Evolutionary conservation across 2,797 vertebrate species (phyloP), one percentile per base, ranked within the genome.

Genomic region (Pelochelys cantorii): DNA sequence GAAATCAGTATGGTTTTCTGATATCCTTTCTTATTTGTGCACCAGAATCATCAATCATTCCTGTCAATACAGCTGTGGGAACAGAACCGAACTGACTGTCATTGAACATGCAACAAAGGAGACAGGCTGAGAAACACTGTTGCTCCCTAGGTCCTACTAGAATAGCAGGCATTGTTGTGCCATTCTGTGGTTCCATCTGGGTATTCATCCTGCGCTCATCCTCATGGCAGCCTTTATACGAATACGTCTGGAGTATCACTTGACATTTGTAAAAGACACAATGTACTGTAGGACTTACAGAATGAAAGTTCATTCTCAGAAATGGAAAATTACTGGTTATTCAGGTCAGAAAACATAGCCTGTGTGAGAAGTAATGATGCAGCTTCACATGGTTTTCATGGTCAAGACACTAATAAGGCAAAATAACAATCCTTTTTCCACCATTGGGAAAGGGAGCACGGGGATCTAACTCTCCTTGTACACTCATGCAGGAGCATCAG

Each of bases 41-140:
- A 23, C 84, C 68, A 90, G 12, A 31, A 57, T 84, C 91, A 94
- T 82, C 91, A 79, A 77, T 80, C 75, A 83, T 48, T 48, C 42
- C 42, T 12, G 31, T 42, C 82, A 42, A 75, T 75, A 48, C 71
- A 48, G 83, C 54, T 59, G 84, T 1, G 1, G 60, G 52, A 92
- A 52, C 1, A 93, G 81, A 89, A 94, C 65, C 17, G 31, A 68
- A n/a, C 15, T 4, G 31, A 65, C 31, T 68, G 62, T 31, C 31
- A n/a, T 1, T 56, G 31, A 84, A 86, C 55, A 59, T 59, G 68
- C 15, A 37, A 31, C 15, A 84, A 83, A 88, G 22, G 15, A 15
- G 15, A 22, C 79, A 92, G 77, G 77, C 90, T 11, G 68, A 87
- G 34, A 22, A 75, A 42, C 11, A 78, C 54, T 60, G 1, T 10